These are phyloP conservation scores for Rhizoglyphus robini DNA, from an alignment of 1,140 invertebrate genomes.

Conservation along the genomic window DNA sequence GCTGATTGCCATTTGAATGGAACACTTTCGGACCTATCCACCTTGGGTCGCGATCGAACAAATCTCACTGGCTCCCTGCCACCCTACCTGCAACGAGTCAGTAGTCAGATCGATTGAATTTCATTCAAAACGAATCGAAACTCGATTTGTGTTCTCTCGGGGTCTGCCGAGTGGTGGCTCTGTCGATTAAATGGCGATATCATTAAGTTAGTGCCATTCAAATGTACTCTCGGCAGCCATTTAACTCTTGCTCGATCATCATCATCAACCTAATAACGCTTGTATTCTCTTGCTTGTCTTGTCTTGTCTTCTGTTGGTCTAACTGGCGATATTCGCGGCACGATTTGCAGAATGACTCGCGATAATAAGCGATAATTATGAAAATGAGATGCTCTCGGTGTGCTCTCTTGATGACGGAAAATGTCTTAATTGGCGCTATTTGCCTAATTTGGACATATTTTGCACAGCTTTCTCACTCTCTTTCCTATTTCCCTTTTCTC, in stretches of 20 bases:
- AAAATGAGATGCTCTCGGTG: constrained; percentile 5
- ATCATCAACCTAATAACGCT: background rate
- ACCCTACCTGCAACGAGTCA: background rate
- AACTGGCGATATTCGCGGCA: background rate
- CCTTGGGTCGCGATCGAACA: no score
- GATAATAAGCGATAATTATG: constrained; percentile 15
- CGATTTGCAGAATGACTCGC: background rate
- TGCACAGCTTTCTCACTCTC: no score
- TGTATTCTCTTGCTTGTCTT: background rate
- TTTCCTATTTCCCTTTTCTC: background rate
- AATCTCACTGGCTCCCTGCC: background rate
- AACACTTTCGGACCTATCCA: no score
- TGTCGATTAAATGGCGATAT: constrained; percentile 12
- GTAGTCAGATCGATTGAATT: background rate
- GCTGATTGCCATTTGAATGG: background rate
- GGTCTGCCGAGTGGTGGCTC: background rate
- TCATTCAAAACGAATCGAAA: background rate
- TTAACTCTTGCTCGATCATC: constrained; percentile 8
- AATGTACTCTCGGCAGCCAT: background rate
- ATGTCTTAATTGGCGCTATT: background rate
- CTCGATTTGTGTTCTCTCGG: background rate
- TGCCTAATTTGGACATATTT: no score
- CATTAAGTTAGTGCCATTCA: background rate
- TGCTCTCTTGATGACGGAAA: background rate
- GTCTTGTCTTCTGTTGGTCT: background rate